Evolutionary conservation across 2,113 vertebrate genomes (phyloP).

Genomic region (Dermatemys mawii): DNA sequence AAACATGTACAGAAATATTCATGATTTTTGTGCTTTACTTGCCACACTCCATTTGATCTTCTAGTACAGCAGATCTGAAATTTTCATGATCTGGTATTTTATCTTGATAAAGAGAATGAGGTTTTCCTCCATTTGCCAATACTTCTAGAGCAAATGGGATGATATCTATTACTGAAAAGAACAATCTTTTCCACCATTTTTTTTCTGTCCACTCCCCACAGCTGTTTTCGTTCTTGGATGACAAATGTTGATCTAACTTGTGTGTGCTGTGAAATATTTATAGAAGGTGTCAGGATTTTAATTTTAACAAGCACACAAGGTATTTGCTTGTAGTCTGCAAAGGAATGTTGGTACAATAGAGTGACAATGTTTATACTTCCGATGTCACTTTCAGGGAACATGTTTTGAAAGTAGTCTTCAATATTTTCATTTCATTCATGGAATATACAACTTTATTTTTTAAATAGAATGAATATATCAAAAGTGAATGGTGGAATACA

Average conservation of each 20-base stretch:
- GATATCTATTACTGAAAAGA: not conserved
- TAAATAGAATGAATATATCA: not conserved
- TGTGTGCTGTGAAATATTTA: not conserved
- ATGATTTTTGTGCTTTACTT: slow-evolving; percentile 33
- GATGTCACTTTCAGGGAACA: not conserved
- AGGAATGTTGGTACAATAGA: not conserved
- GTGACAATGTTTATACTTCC: not conserved
- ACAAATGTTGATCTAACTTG: not conserved
- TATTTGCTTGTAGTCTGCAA: not conserved
- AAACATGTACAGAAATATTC: slow-evolving; percentile 40
- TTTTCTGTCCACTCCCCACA: not conserved
- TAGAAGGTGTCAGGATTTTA: not conserved
- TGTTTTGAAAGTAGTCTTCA: not conserved
- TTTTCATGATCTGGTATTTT: slow-evolving; percentile 4
- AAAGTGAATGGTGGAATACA: not conserved
- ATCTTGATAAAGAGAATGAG: not conserved
- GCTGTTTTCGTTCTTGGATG: not conserved
- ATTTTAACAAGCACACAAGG: not conserved
- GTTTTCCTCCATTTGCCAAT: not conserved
- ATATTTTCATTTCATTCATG: not conserved
- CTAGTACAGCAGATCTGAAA: not conserved
- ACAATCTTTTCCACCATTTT: not conserved
- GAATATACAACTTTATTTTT: not conserved
- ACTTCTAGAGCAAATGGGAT: not conserved
- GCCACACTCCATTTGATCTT: slow-evolving; percentile 39